A percentile compares a stretch with the other conserved stretches of the same genome.
Evolutionary conservation across 1,140 invertebrate species (phyloP).

Genomic region (Holotrichia oblita): DNA sequence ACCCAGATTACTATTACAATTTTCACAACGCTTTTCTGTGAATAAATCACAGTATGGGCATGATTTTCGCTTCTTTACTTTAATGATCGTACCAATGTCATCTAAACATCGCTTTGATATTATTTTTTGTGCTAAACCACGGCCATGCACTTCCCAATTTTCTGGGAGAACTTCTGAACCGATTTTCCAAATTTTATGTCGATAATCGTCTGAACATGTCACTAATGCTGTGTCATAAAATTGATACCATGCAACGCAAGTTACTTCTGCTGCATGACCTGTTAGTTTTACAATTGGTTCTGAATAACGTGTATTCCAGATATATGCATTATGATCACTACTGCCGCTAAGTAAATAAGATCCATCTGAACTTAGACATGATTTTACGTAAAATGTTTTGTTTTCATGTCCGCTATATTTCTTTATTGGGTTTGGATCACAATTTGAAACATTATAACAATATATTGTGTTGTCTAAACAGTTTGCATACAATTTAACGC

Average conservation of each 20-base stretch:
- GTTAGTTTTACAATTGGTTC: slow-evolving; percentile 72
- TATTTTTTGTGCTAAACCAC: slow-evolving; percentile 65
- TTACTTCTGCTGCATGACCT: slow-evolving; percentile 85
- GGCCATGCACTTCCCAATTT: slow-evolving; percentile 62
- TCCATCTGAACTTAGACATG: slow-evolving; percentile 80
- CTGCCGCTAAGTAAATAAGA: slow-evolving; percentile 84
- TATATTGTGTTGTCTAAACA: slow-evolving; percentile 89
- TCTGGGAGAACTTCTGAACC: slow-evolving; percentile 66
- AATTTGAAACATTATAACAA: slow-evolving; percentile 81
- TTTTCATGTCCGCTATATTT: slow-evolving; percentile 76
- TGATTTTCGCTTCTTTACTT: slow-evolving; percentile 3
- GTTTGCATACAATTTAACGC: slow-evolving; percentile 80
- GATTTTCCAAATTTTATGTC: slow-evolving; percentile 80
- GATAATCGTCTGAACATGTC: slow-evolving; percentile 83
- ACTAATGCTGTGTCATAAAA: slow-evolving; percentile 68
- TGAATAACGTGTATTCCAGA: slow-evolving; percentile 78
- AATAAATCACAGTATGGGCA: slow-evolving; percentile 1
- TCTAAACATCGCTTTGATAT: slow-evolving; percentile 7
- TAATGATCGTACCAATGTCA: neutral
- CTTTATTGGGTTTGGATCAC: slow-evolving; percentile 70
- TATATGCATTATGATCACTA: slow-evolving; percentile 83
- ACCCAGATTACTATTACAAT: slow-evolving; percentile 8
- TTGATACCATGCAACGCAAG: slow-evolving; percentile 81
- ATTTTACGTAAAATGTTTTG: slow-evolving; percentile 84
- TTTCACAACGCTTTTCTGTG: slow-evolving; percentile 25